Evolutionary conservation across 2,113 vertebrate genomes (phyloP).

Genomic region (Tamias sibiricus): DNA sequence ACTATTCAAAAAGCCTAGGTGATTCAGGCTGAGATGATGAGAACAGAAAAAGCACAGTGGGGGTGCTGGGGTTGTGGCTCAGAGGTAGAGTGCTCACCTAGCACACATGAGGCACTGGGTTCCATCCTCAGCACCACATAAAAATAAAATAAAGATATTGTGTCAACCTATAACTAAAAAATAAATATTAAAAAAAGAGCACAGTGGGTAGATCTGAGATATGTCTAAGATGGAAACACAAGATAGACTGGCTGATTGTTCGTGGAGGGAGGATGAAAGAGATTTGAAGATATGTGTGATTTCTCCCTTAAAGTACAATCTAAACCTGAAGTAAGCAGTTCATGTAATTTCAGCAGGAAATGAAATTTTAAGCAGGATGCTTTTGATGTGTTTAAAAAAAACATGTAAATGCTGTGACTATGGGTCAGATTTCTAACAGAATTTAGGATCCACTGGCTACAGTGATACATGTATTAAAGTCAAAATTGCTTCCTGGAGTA

Average conservation of each 20-base stretch:
- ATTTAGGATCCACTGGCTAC: background rate
- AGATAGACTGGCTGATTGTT: background rate
- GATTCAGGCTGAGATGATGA: background rate
- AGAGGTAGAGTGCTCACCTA: too few species aligned
- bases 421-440: background rate
- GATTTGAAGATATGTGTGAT: background rate
- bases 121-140: too few species aligned
- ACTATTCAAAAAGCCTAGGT: background rate
- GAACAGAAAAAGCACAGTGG: too few species aligned
- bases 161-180: too few species aligned
- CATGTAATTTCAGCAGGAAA: background rate
- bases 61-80: too few species aligned
- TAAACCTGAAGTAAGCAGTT: background rate
- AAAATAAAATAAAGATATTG: too few species aligned
- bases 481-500: background rate
- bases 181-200: background rate
- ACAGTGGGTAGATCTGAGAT: background rate
- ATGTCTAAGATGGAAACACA: background rate
- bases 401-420: background rate
- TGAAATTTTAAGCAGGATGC: background rate
- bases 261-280: background rate
- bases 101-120: too few species aligned
- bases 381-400: slow-evolving; percentile 7
- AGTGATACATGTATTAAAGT: background rate
- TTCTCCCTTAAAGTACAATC: background rate